Evolutionary conservation across 2,888 invertebrate species (phyloP), one percentile per base, ranked within the genome.

Genomic region (Agrotis clavis): DNA sequence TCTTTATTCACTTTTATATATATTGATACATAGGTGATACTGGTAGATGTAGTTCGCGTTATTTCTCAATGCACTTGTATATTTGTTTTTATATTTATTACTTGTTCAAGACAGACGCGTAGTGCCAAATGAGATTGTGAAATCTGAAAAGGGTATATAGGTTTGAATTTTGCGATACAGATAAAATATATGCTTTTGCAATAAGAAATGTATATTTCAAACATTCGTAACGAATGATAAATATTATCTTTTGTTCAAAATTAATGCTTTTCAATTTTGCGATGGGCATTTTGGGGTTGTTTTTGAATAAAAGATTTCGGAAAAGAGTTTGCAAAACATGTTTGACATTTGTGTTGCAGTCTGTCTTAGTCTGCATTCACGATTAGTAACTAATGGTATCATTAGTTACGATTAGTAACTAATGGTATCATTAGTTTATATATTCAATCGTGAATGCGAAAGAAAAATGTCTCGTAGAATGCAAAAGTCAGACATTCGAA

Each of bases 1-100:
- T 96, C 95, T 96, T 41, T 96, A 93, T 96, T 96, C 96, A 96
- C 96, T 95, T 96, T 96, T 96, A 96, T 96, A 96, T 94, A 94
- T 95, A 95, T 95, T 95, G 95, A 94, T 95, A 95, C 95, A 89
- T 94, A 95, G 94, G 91, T 90, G 86, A 93, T 94, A 87, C 82
- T 85, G 73, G 88, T 89, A 89, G 89, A 48, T 80, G 85, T 89
- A 89, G 89, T 81, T 69, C 77, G 81, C 79, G 81, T 80, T 87
- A 74, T 84, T 84, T 87, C 89, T 91, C 90, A 88, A 87, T 92
- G 95, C 95, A 95, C 94, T 41, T 88, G 79, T 89, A 86, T 88
- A 79, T 90, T 89, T 78, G 67, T 88, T 67, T 74, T 67, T 68
- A 54, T 77, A 71, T 81, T 85, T 77, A 71, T 81, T 85, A 63